A percentile compares a stretch with the other conserved stretches of the same genome.
These are phyloP conservation scores for Drosophila kohkoa DNA, from an alignment of 1,140 invertebrate genomes.

Conservation along the genomic window DNA sequence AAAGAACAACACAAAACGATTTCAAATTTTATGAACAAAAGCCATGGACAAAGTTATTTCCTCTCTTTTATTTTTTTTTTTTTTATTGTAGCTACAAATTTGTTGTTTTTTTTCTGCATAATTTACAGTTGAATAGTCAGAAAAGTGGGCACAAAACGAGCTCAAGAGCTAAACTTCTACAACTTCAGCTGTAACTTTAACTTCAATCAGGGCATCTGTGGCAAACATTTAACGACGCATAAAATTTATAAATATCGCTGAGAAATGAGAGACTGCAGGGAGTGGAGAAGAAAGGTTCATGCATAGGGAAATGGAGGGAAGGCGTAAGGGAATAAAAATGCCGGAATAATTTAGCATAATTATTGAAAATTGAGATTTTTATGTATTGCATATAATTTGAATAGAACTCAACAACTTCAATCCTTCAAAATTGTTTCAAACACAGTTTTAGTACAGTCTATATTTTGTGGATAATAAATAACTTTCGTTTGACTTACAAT, in stretches of 20 bases:
- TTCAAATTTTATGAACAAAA: constrained; percentile 52
- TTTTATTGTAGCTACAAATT: constrained; percentile 50
- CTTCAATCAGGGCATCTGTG: constrained; percentile 26
- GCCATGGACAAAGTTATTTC: constrained; percentile 43
- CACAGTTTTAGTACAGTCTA: not conserved
- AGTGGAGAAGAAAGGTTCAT: not conserved
- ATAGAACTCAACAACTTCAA: constrained; percentile 27
- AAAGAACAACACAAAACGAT: constrained; percentile 14
- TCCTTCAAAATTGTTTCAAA: constrained; percentile 27
- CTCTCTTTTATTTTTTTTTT: constrained; percentile 5
- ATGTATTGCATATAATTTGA: constrained; percentile 52
- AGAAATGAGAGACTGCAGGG: not conserved
- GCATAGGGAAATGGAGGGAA: not conserved
- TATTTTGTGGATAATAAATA: not conserved
- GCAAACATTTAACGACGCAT: constrained; percentile 71
- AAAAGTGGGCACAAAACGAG: constrained; percentile 43
- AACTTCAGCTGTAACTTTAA: constrained; percentile 10
- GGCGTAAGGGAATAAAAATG: constrained; percentile 25
- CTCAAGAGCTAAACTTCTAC: constrained; percentile 20
- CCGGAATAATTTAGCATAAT: constrained; percentile 64
- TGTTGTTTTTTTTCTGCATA: constrained; percentile 49
- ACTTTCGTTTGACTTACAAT: constrained; percentile 1
- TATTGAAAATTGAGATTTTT: constrained; percentile 66
- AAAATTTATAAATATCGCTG: constrained; percentile 65
- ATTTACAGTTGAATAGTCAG: constrained; percentile 65